phyloP scores from a whole-genome alignment of 2,113 vertebrate genomes.

The Agapornis roseicollis region DNA sequence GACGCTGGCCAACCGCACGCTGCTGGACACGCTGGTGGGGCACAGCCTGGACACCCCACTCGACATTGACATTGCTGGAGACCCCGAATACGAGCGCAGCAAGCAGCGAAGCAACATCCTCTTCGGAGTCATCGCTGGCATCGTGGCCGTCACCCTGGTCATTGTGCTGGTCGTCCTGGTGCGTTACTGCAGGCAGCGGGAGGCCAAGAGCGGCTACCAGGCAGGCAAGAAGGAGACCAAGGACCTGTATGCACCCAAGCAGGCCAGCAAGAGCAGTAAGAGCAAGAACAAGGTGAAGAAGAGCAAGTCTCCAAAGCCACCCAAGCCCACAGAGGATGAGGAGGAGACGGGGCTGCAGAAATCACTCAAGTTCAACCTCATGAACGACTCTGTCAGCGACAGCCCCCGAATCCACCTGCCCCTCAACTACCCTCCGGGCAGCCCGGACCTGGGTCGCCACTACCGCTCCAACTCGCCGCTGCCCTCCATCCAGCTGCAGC shows the following conservation, averaged over 20 bases:
- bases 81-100: constrained; percentile 88
- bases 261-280: constrained; percentile 87
- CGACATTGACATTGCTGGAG: constrained; percentile 93
- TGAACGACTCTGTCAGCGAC: constrained; percentile 88
- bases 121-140: constrained; percentile 88
- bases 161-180: constrained; percentile 90
- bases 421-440: constrained; percentile 93
- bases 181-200: constrained; percentile 89
- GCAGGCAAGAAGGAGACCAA: constrained; percentile 98
- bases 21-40: constrained; percentile 90
- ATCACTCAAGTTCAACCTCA: constrained; percentile 93
- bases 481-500: constrained; percentile 96
- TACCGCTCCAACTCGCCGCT: constrained; percentile 96
- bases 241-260: constrained; percentile 92
- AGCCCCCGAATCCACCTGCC: constrained; percentile 96
- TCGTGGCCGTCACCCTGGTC: constrained; percentile 88
- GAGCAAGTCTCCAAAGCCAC: constrained; percentile 89
- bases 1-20: constrained; percentile 87
- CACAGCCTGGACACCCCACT: constrained; percentile 94
- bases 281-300: constrained; percentile 92
- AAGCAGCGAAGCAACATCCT: constrained; percentile 90
- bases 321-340: constrained; percentile 90
- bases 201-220: constrained; percentile 96
- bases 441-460: constrained; percentile 93
- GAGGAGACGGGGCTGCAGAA: constrained; percentile 92